Evolutionary conservation across 2,888 invertebrate species (phyloP).

Genomic region (Aquatica leii): DNA sequence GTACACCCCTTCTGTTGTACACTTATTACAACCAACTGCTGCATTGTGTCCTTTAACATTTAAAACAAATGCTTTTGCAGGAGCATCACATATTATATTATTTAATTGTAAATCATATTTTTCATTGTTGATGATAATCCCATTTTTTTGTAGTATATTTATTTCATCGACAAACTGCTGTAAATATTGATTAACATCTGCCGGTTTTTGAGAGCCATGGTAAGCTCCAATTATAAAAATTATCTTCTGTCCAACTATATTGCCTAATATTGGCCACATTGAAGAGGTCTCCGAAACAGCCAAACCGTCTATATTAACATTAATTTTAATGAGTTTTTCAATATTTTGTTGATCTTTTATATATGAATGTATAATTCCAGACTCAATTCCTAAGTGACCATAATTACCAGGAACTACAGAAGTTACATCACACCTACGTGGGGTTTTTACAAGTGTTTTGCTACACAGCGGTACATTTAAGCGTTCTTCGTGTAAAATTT

Average conservation of each 20-base stretch:
- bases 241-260: too few relatives aligned
- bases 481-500: neutral
- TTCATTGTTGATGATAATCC: neutral
- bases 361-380: neutral
- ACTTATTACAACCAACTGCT: neutral
- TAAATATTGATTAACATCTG: too few relatives aligned
- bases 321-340: too few relatives aligned
- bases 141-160: neutral
- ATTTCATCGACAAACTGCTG: too few relatives aligned
- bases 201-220: too few relatives aligned
- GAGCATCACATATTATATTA: neutral
- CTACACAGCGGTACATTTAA: slow-evolving; percentile 1
- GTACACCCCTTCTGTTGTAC: too few relatives aligned
- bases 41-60: too few relatives aligned
- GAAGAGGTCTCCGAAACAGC: too few relatives aligned
- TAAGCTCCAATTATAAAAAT: too few relatives aligned
- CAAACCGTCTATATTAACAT: too few relatives aligned
- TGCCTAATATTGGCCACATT: neutral
- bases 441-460: slow-evolving; percentile 1
- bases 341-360: too few relatives aligned
- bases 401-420: neutral
- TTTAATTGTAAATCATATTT: neutral
- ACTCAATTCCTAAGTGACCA: neutral
- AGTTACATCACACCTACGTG: neutral
- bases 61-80: neutral